Percentiles rank a stretch among this genome's conserved stretches.
Evolutionary conservation across 1,140 invertebrate species (phyloP).

Genomic region (Mesaphorura yosii): DNA sequence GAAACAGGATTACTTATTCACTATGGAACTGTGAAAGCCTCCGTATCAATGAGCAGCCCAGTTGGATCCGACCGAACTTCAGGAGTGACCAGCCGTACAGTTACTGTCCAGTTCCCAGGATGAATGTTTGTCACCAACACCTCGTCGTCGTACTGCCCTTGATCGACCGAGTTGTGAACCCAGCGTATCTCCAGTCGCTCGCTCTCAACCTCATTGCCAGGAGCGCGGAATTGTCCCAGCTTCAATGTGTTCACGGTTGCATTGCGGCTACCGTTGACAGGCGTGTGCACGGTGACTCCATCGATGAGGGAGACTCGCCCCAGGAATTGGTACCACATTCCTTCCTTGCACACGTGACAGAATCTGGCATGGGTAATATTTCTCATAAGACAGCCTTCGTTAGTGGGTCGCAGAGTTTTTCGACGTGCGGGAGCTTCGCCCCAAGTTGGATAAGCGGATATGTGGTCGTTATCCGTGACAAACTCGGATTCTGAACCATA

Average conservation of each 20-base stretch:
- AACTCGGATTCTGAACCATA: slow-evolving; percentile 23
- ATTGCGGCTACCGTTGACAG: background rate
- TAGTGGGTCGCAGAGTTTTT: slow-evolving; percentile 23
- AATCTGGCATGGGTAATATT: slow-evolving; percentile 22
- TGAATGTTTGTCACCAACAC: too few species aligned
- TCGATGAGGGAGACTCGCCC: slow-evolving; percentile 25
- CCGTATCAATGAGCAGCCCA: slow-evolving; percentile 6
- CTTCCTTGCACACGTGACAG: slow-evolving; percentile 24
- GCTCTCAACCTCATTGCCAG: slow-evolving; percentile 7
- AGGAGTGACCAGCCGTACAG: slow-evolving; percentile 14
- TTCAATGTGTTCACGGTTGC: slow-evolving; percentile 16
- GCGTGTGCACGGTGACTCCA: background rate
- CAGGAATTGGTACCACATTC: slow-evolving; percentile 28
- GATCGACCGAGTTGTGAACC: slow-evolving; percentile 10
- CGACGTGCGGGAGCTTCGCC: background rate
- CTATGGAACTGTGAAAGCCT: slow-evolving; percentile 15
- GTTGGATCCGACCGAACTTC: slow-evolving; percentile 23
- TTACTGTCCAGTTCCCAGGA: slow-evolving; percentile 16
- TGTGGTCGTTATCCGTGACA: slow-evolving; percentile 4
- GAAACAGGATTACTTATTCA: too few species aligned
- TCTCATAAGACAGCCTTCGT: slow-evolving; percentile 26
- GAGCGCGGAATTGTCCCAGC: slow-evolving; percentile 18
- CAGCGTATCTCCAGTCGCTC: slow-evolving; percentile 14
- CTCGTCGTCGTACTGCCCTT: background rate
- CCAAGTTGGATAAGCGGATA: slow-evolving; percentile 28